Percentiles rank a stretch among this genome's conserved stretches.
phyloP scores from a whole-genome alignment of 2,797 vertebrate genomes.

The Megalops cyprinoides region DNA sequence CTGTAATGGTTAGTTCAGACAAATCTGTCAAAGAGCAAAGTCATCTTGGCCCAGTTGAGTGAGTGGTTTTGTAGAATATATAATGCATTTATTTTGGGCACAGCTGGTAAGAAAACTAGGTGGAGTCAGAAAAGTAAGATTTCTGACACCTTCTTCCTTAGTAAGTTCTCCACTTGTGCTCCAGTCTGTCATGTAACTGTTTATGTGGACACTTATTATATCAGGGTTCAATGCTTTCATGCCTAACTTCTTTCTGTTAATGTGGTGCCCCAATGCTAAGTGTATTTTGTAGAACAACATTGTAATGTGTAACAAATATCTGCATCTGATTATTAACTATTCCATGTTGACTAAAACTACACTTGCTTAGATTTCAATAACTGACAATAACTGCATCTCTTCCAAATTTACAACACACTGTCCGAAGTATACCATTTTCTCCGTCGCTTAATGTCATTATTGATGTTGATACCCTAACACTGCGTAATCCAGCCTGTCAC shows the following conservation, averaged over 20 bases:
- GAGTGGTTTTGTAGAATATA: too few relatives aligned
- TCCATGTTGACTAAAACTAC: too few relatives aligned
- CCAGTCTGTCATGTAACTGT: not conserved
- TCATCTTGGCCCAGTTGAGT: too few relatives aligned
- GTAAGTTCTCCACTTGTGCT: not conserved
- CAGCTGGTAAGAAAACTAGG: too few relatives aligned
- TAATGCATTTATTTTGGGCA: too few relatives aligned
- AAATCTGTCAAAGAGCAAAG: not conserved
- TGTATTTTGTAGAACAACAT: not conserved
- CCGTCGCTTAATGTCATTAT: not conserved
- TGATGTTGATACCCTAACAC: too few relatives aligned
- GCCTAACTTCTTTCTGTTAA: not conserved
- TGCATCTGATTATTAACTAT: too few relatives aligned
- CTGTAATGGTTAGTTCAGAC: not conserved
- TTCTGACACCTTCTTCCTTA: too few relatives aligned
- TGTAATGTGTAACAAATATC: too few relatives aligned
- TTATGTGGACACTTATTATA: not conserved
- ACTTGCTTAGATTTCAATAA: not conserved
- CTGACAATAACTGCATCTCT: not conserved
- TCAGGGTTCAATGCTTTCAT: not conserved
- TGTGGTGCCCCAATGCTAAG: not conserved
- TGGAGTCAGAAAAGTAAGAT: too few relatives aligned
- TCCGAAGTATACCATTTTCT: too few relatives aligned
- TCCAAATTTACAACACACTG: constrained; percentile 4
- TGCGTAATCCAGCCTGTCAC: not conserved